These are phyloP conservation scores for Pseudochaenichthys georgianus DNA, from an alignment of 2,797 vertebrate species.

Conservation along the genomic window DNA sequence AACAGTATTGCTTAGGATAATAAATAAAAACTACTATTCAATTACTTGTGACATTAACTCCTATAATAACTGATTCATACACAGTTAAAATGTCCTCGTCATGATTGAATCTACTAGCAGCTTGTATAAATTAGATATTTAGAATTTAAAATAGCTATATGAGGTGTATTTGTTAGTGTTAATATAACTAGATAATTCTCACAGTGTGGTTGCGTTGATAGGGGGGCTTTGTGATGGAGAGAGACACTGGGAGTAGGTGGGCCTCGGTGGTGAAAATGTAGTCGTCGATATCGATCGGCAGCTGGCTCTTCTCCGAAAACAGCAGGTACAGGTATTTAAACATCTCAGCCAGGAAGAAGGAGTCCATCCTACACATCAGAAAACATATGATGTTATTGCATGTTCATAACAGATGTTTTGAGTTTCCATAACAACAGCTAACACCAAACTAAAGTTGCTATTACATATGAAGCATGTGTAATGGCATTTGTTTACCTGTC, in stretches of 20 bases:
- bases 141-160: neutral
- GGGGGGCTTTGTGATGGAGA: constrained; percentile 80
- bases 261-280: constrained; percentile 90
- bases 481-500: constrained; percentile 79
- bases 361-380: constrained; percentile 85
- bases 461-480: too few species aligned
- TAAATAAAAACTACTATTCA: neutral
- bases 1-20: neutral
- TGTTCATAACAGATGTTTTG: neutral
- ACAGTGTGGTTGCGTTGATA: constrained; percentile 83
- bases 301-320: constrained; percentile 87
- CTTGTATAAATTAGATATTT: neutral
- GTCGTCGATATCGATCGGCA: constrained; percentile 87
- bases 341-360: constrained; percentile 90
- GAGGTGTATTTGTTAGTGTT: neutral
- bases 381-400: neutral
- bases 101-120: neutral
- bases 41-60: neutral
- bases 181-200: constrained; percentile 21
- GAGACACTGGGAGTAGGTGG: constrained; percentile 86
- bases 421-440: neutral
- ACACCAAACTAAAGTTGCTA: neutral
- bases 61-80: neutral
- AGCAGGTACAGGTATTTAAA: constrained; percentile 90
- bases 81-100: neutral